phyloP scores from a whole-genome alignment of 2,888 invertebrate species.

The Myopa testacea region DNA sequence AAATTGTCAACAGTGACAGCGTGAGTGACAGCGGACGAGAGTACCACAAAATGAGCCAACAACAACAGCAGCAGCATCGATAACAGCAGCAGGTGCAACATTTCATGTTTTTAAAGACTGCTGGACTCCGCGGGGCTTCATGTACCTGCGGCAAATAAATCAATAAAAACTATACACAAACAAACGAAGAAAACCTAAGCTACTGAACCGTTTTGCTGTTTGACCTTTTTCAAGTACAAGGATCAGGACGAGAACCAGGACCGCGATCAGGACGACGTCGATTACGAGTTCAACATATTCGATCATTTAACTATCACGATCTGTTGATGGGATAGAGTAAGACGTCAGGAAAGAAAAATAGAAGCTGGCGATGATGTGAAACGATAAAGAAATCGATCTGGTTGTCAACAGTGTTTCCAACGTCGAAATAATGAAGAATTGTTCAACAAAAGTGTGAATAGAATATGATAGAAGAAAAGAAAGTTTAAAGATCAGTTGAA shows the following conservation, averaged over 20 bases:
- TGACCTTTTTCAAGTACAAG: not conserved
- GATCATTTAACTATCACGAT: too few relatives aligned
- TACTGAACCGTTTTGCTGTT: conserved; percentile 13
- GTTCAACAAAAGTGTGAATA: too few relatives aligned
- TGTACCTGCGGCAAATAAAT: conserved; percentile 35
- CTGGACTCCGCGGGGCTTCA: not conserved
- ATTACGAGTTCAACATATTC: too few relatives aligned
- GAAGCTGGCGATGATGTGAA: too few relatives aligned
- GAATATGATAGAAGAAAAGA: not conserved
- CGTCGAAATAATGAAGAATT: too few relatives aligned
- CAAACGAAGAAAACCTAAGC: not conserved
- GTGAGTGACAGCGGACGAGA: conserved; percentile 20
- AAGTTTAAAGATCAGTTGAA: not conserved
- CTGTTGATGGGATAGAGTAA: too few relatives aligned
- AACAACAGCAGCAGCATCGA: conserved; percentile 6
- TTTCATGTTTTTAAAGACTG: conserved; percentile 7
- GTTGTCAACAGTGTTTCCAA: not conserved
- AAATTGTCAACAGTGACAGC: conserved; percentile 38
- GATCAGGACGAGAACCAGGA: too few relatives aligned
- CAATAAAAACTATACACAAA: conserved; percentile 22
- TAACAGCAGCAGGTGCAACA: conserved; percentile 22
- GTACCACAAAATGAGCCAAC: not conserved
- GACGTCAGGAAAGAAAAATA: too few relatives aligned
- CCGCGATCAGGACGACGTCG: too few relatives aligned
- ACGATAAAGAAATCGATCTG: too few relatives aligned